Base-by-base conservation (phyloP, 35 echinoderm and acorn worm species). In the Apostichopus californicus region DNA sequence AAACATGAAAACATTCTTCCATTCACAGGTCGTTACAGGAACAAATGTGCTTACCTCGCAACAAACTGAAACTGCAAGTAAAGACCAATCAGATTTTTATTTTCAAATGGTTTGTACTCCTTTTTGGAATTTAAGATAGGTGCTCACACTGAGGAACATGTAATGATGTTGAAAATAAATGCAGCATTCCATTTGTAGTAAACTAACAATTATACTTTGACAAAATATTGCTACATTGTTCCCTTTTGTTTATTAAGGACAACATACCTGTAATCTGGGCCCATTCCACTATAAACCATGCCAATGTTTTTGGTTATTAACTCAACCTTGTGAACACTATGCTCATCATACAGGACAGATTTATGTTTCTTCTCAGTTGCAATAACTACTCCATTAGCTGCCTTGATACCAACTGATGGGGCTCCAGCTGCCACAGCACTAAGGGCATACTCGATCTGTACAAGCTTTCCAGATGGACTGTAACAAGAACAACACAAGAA, bases 331-430 rank as follows among this genome's bases (percentile, higher is more conserved):
- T 96, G 93, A 18, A 99, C 95, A 86, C 97, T 99, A 65, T 96
- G 95, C 70, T 99, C 97, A 84, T 99, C 97, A 77, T 99, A 99
- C n/a, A 99, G 77, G 26, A 95, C 83, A 21, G 97, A 99, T 75
- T 99, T 99, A 72, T 99, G 97, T 81, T 99, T 99, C 95, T 99
- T 99, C 80, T 99, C 97, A 83, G 97, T 99, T 94, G 97, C 97
- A 88, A 99, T 96, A 77, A 96, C 95, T n/a, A 99, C 95, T 56
- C 95, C 97, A 94, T 96, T 98, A 9, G 97, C 94, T 90, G 97
- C 97, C 71, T 98, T 98, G 81, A 98, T 98, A 65, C 97, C 97
- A 17, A 98, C 97, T 23, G 93, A 96, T 2, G 95, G 95, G 5
- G 95, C 95, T 68, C 95, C 97, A 73, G 97, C 95, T 26, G 96